Evolutionary conservation across 2,888 invertebrate genomes (phyloP).

Genomic region (Agonum fuliginosum): DNA sequence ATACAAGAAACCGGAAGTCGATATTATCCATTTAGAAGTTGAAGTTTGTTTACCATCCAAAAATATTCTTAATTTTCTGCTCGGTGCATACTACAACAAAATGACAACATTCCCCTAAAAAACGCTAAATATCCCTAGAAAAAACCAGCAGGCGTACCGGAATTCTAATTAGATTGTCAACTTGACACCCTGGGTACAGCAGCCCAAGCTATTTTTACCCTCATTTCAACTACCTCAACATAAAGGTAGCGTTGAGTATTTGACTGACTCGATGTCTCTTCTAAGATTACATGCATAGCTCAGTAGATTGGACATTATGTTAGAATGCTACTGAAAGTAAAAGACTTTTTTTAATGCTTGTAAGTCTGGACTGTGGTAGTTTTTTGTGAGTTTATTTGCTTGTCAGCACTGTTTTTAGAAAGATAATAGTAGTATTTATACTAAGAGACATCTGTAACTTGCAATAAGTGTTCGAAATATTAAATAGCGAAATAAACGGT

Average conservation of each 20-base stretch:
- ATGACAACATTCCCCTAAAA: constrained; percentile 20
- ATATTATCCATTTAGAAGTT: neutral
- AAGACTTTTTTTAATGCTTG: neutral
- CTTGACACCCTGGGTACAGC: constrained; percentile 18
- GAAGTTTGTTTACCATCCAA: neutral
- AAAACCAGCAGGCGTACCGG: constrained; percentile 11
- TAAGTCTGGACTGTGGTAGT: neutral
- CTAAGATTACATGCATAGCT: constrained; percentile 57
- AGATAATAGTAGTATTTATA: too few species aligned
- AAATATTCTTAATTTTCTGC: neutral
- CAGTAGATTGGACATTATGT: constrained; percentile 52
- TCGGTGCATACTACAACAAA: neutral
- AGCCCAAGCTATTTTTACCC: neutral
- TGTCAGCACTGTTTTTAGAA: neutral
- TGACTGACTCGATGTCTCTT: constrained; percentile 15
- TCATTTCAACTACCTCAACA: neutral
- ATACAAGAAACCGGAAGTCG: too few species aligned
- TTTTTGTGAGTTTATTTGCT: neutral
- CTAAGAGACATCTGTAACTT: too few species aligned
- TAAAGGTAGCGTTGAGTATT: neutral
- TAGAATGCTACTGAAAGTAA: neutral
- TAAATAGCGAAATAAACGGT: too few species aligned
- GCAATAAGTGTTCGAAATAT: too few species aligned
- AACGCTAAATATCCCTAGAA: constrained; percentile 5
- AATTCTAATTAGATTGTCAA: constrained; percentile 54